Conservation (phyloP, 1,140 invertebrate genomes). For the Ephestia elutella region DNA sequence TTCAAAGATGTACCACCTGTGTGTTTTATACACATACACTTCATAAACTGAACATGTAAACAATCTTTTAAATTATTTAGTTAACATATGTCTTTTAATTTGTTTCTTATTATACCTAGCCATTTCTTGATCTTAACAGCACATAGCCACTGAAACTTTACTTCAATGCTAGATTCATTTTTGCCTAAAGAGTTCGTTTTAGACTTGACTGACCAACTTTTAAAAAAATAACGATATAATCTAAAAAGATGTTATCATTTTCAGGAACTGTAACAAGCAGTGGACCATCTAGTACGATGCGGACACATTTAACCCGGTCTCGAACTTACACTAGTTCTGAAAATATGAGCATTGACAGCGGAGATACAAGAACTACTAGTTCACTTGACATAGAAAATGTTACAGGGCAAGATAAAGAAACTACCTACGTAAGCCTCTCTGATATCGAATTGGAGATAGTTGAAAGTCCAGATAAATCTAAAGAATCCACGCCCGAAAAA, state of each 20-base stretch:
- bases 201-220: too few relatives aligned
- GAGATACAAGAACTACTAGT: constrained; percentile 21
- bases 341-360: constrained; percentile 18
- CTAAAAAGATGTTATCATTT: background rate
- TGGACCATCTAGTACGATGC: constrained; percentile 4
- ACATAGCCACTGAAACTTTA: too few relatives aligned
- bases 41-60: too few relatives aligned
- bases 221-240: too few relatives aligned
- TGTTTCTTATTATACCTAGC: too few relatives aligned
- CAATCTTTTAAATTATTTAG: too few relatives aligned
- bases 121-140: too few relatives aligned
- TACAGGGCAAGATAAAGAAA: constrained; percentile 27
- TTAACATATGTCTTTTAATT: too few relatives aligned
- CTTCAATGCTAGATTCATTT: too few relatives aligned
- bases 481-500: constrained; percentile 32
- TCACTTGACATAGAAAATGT: constrained; percentile 33
- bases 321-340: constrained; percentile 19
- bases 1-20: too few relatives aligned
- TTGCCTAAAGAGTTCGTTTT: too few relatives aligned
- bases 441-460: constrained; percentile 66
- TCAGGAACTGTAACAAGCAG: constrained; percentile 5
- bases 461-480: constrained; percentile 39
- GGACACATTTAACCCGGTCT: background rate
- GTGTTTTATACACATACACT: too few relatives aligned
- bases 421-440: constrained; percentile 50